Evolutionary conservation across 2,888 invertebrate genomes (phyloP), one percentile per base, ranked within the genome.

Genomic region (Mantis religiosa): DNA sequence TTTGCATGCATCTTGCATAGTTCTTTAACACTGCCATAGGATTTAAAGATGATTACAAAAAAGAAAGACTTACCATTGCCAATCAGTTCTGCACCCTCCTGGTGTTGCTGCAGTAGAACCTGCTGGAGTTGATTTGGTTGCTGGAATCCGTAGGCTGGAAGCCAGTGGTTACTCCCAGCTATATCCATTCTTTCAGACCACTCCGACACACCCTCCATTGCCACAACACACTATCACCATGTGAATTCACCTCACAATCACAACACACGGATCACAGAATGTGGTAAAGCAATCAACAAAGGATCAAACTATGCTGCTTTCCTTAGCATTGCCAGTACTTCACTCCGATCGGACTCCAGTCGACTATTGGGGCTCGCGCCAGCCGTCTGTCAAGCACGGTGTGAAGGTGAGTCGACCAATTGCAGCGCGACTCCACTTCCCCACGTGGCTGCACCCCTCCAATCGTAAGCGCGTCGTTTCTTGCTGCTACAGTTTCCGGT

Each of bases 91-190:
- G 54, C 41, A 1, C 81, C 85, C 8, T 34, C 28, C 9, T 82
- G 28, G 12, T 87, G 82, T 8, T 81, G 82, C 25, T 88, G 81
- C 28, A 83, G 89, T 30, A 91, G 91, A 20, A 91, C 91, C 85
- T 96, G 96, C 93, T 95, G 95, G 91, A 95, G 94, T 92, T 94
- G 93, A 92, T 95, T 94, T 90, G 95, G 95, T 93, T 95, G 95
- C 94, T 96, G 96, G 94, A 96, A 96, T 91, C 97, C 96, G 92
- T 97, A 97, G 91, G 96, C 96, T 91, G 96, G 97, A 93, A 96
- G 94, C 97, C 97, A 97, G 92, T 96, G 96, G 94, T 96, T 96
- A 47, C 41, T 88, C 20, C 89, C 89, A 41, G 47, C 82, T 82
- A 89, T 88, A 89, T 89, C 89, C 89, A 89, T 85, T 27, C 82